A percentile compares a stretch with the other conserved stretches of the same genome.
These are phyloP conservation scores for Pygocentrus nattereri DNA, from an alignment of 2,797 vertebrate species.

Conservation along the genomic window DNA sequence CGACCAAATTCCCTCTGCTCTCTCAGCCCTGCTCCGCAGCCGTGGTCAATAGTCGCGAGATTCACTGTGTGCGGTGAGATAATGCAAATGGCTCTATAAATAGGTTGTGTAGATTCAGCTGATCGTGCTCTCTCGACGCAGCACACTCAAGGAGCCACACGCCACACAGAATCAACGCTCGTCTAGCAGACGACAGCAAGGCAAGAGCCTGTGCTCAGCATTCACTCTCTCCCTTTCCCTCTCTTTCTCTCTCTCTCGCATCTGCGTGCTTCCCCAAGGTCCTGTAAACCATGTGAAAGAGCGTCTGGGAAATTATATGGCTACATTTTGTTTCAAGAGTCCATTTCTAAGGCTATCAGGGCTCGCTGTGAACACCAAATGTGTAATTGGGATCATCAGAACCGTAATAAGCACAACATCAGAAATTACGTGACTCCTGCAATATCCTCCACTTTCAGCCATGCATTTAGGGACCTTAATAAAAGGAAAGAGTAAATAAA, in stretches of 20 bases:
- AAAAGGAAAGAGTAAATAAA: not conserved
- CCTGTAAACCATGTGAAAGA: conserved; percentile 36
- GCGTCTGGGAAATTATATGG: conserved; percentile 48
- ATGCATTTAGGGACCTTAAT: conserved; percentile 15
- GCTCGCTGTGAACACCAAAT: conserved; percentile 4
- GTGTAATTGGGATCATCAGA: conserved; percentile 29
- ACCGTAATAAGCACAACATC: conserved; percentile 37
- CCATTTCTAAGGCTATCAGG: conserved; percentile 37
- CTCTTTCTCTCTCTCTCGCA: conserved; percentile 22
- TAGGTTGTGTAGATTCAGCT: conserved; percentile 77
- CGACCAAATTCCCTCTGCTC: not conserved
- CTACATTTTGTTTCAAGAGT: conserved; percentile 47
- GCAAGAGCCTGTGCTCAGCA: not conserved
- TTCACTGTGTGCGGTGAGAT: conserved; percentile 70
- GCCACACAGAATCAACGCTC: conserved; percentile 40
- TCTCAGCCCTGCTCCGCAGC: conserved; percentile 39
- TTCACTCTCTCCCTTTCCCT: conserved; percentile 16
- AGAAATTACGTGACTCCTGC: conserved; percentile 43
- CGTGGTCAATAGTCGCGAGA: conserved; percentile 72
- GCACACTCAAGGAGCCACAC: conserved; percentile 54
- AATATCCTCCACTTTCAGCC: conserved; percentile 3
- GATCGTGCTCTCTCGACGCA: conserved; percentile 73
- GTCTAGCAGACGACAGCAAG: not conserved
- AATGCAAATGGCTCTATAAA: conserved; percentile 85
- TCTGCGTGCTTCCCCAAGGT: conserved; percentile 37